A percentile compares a stretch with the other conserved stretches of the same genome.
Conservation (phyloP, 1,140 invertebrate species). For the Sitophilus oryzae region DNA sequence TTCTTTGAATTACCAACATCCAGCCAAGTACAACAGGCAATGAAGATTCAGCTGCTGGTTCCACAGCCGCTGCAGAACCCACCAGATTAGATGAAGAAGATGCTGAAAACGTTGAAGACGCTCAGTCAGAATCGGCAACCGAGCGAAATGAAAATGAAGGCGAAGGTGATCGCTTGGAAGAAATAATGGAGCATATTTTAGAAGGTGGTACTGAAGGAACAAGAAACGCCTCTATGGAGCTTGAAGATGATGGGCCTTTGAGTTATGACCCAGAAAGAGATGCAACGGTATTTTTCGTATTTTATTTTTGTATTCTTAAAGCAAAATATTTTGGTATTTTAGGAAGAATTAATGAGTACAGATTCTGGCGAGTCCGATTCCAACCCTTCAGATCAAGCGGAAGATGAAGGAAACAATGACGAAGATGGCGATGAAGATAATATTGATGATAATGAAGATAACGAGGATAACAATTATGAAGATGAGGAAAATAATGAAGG, state of each 20-base stretch:
- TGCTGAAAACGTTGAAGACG: slow-evolving; percentile 16
- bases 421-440: slow-evolving; percentile 55
- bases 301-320: not conserved
- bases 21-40: slow-evolving; percentile 6
- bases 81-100: slow-evolving; percentile 15
- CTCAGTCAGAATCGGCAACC: slow-evolving; percentile 21
- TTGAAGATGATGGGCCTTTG: slow-evolving; percentile 40
- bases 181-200: slow-evolving; percentile 65
- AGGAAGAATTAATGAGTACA: slow-evolving; percentile 55
- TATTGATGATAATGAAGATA: slow-evolving; percentile 50
- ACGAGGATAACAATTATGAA: slow-evolving; percentile 45
- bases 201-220: slow-evolving; percentile 45
- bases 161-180: slow-evolving; percentile 53
- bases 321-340: slow-evolving; percentile 23
- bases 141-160: slow-evolving; percentile 62
- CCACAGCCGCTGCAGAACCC: slow-evolving; percentile 41
- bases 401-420: slow-evolving; percentile 51
- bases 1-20: not conserved
- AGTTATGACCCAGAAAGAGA: slow-evolving; percentile 39
- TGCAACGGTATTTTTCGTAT: slow-evolving; percentile 33
- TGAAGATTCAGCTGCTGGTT: slow-evolving; percentile 41
- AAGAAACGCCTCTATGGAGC: slow-evolving; percentile 38
- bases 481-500: slow-evolving; percentile 39
- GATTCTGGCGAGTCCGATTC: slow-evolving; percentile 49
- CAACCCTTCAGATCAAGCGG: slow-evolving; percentile 45